Base-by-base conservation (phyloP, 2,888 invertebrate genomes). In the Chrysopilus asiliformis region DNA sequence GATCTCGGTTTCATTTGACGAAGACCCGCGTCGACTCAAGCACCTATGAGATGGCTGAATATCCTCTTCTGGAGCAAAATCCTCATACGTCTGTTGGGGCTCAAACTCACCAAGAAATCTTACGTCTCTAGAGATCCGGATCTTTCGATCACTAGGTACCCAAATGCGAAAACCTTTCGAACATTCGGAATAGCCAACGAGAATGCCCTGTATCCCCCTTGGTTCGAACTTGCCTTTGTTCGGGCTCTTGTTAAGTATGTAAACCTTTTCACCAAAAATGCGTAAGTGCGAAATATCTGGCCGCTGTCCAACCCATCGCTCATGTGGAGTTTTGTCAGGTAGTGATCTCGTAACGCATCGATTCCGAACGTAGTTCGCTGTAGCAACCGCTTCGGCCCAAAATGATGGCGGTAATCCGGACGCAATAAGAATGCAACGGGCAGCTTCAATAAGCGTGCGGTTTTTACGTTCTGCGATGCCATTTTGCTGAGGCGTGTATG, bases 331-430 rank as follows among this genome's bases (percentile, higher is more conserved):
- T 27, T 17, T 19, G 13, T 34, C n/a, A 12, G 16, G 19, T 3
- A 34, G 15, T n/a, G 13, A 17, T 3, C 14, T 39, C 4, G 43
- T 32, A 3, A 38, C 34, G 32, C 38, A 42, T 30, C 40, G 17
- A 33, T 43, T 45, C 15, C 37, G 34, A 9, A 45, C 39, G 25
- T 36, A 36, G 17, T 32, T 33, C 7, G 52, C 52, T 10, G 48
- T 49, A 12, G 37, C 38, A 2, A 50, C 43, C n/a, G 52, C 52
- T 40, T 53, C 52, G 25, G 46, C 49, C 51, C 53, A 55, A 32
- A 40, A 43, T 4, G 32, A 35, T 13, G 36, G 26, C 29, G 41
- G 38, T 16, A 46, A 25, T 10, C 37, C 39, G 13, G 40, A 39
- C 12, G 40, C 37, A 24, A 48, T 43, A 5, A 35, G 13, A 35